Conservation (phyloP, 30 jellyfish, hydroid and myxozoan genomes). For the Pseudorhiza aurosa region DNA sequence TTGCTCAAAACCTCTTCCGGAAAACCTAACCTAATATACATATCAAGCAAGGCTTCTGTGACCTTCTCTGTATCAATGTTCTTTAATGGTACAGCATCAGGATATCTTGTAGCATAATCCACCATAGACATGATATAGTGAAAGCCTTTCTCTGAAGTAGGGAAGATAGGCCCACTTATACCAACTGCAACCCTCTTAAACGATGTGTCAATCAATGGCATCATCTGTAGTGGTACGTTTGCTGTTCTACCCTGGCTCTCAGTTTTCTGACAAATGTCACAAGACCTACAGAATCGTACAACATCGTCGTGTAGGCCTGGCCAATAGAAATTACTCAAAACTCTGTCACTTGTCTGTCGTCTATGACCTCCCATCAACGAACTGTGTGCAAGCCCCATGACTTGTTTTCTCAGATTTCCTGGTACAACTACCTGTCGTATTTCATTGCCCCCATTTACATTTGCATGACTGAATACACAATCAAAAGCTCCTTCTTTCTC, state of each 20-base stretch:
- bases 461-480: slow-evolving; percentile 33
- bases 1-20: slow-evolving; percentile 56
- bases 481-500: slow-evolving; percentile 19
- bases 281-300: slow-evolving; percentile 36
- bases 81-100: slow-evolving; percentile 62
- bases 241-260: slow-evolving; percentile 32
- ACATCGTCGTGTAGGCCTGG: slow-evolving; percentile 44
- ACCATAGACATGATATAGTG: slow-evolving; percentile 42
- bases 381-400: slow-evolving; percentile 45
- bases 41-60: slow-evolving; percentile 57
- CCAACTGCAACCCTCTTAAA: slow-evolving; percentile 60
- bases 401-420: slow-evolving; percentile 30
- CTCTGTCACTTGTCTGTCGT: slow-evolving; percentile 37
- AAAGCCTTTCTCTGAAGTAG: slow-evolving; percentile 49
- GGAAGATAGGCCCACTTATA: slow-evolving; percentile 55
- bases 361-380: slow-evolving; percentile 63
- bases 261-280: slow-evolving; percentile 37
- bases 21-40: slow-evolving; percentile 38
- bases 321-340: slow-evolving; percentile 38
- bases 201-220: slow-evolving; percentile 55
- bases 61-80: slow-evolving; percentile 62
- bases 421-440: slow-evolving; percentile 30
- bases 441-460: slow-evolving; percentile 36
- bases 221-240: slow-evolving; percentile 51
- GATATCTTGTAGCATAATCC: slow-evolving; percentile 54